These are phyloP conservation scores for Tor tambroides DNA, from an alignment of 2,113 vertebrate genomes.

Conservation along the genomic window DNA sequence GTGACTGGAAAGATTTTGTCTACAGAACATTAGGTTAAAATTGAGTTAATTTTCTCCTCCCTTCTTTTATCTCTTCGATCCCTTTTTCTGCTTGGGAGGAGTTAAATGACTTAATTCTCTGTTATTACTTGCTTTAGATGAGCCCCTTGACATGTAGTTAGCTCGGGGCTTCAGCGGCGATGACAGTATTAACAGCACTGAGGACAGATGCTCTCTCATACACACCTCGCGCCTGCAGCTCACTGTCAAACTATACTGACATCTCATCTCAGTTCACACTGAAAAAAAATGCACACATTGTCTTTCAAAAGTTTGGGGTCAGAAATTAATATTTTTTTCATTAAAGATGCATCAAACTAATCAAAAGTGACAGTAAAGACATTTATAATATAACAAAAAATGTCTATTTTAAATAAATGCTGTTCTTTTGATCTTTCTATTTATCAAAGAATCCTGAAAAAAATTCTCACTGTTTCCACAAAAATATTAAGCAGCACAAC, in stretches of 20 bases:
- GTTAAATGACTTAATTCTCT: slow-evolving; percentile 37
- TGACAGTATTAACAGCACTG: slow-evolving; percentile 8
- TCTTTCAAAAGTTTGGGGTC: background rate
- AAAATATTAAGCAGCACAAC: no score
- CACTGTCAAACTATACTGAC: background rate
- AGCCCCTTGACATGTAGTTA: slow-evolving; percentile 18
- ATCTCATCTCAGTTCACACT: background rate
- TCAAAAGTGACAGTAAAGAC: background rate
- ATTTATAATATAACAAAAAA: background rate
- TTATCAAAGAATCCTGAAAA: no score
- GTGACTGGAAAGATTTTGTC: slow-evolving; percentile 10
- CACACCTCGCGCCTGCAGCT: slow-evolving; percentile 15
- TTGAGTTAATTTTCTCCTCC: background rate
- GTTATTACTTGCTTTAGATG: slow-evolving; percentile 52
- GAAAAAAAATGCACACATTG: background rate
- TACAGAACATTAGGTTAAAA: slow-evolving; percentile 8
- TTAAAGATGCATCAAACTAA: background rate
- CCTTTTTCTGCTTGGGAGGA: slow-evolving; percentile 24
- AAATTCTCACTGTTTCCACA: no score
- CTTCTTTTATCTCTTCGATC: background rate
- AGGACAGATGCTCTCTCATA: slow-evolving; percentile 6
- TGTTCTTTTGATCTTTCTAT: no score
- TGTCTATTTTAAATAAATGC: no score
- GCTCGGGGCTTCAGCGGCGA: slow-evolving; percentile 14
- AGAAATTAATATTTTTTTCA: no score